These are phyloP conservation scores for Eristalis tenax DNA, from an alignment of 2,888 invertebrate species.

Conservation along the genomic window DNA sequence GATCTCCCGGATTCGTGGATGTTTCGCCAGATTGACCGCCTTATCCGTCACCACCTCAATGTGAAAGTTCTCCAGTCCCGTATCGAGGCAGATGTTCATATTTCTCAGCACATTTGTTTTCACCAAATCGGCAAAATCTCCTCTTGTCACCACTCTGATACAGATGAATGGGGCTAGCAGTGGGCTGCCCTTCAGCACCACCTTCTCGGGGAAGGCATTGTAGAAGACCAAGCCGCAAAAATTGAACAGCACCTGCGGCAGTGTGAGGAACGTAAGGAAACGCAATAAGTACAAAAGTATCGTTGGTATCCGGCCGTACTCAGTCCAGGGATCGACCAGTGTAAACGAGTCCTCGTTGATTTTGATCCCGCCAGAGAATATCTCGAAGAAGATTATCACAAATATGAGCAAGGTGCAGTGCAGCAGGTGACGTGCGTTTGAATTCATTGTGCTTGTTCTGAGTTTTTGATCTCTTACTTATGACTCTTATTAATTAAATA, in stretches of 20 bases:
- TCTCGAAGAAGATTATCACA: constrained; percentile 89
- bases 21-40: constrained; percentile 88
- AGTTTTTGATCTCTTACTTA: not conserved
- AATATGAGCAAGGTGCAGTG: constrained; percentile 89
- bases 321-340: constrained; percentile 89
- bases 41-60: constrained; percentile 98
- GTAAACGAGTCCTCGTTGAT: constrained; percentile 83
- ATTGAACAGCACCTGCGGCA: constrained; percentile 92
- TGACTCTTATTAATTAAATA: constrained; percentile 26
- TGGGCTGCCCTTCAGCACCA: constrained; percentile 93
- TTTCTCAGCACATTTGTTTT: constrained; percentile 92
- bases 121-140: constrained; percentile 95
- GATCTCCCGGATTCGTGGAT: constrained; percentile 91
- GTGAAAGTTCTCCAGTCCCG: constrained; percentile 96
- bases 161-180: constrained; percentile 96
- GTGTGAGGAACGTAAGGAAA: constrained; percentile 90
- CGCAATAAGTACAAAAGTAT: constrained; percentile 89
- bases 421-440: constrained; percentile 87
- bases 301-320: constrained; percentile 90
- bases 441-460: constrained; percentile 76
- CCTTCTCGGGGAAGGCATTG: constrained; percentile 97
- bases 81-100: constrained; percentile 92
- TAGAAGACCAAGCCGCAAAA: constrained; percentile 93
- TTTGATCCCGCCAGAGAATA: constrained; percentile 85
- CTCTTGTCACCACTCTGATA: constrained; percentile 95